Evolutionary conservation across 2,113 vertebrate genomes (phyloP).

Genomic region (Macheiramphus alcinus): DNA sequence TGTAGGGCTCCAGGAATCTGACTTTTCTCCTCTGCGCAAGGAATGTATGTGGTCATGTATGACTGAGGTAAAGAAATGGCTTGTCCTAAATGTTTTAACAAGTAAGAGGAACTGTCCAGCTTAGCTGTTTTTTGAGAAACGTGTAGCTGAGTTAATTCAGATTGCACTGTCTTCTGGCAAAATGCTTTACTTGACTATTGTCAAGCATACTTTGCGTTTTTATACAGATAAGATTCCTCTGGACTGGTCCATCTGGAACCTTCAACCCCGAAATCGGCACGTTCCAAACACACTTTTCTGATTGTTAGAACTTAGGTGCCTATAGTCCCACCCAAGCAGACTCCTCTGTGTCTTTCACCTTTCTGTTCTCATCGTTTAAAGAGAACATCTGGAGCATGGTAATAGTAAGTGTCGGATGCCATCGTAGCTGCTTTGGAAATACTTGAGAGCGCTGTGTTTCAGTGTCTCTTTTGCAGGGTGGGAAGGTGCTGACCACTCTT

Average conservation of each 20-base stretch:
- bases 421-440: background rate
- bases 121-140: background rate
- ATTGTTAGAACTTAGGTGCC: background rate
- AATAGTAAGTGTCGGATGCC: background rate
- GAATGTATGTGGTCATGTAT: background rate
- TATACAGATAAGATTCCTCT: background rate
- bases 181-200: background rate
- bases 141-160: fast-evolving
- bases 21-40: background rate
- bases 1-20: background rate
- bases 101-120: background rate
- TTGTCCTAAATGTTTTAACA: background rate
- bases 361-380: background rate
- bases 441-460: background rate
- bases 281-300: background rate
- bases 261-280: fast-evolving
- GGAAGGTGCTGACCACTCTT: background rate
- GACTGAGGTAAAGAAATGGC: background rate
- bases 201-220: background rate
- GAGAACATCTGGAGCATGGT: background rate
- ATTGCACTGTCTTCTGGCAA: background rate
- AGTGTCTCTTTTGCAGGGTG: background rate
- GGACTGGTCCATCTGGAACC: background rate
- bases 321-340: background rate
- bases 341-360: background rate